Base-by-base conservation (phyloP, 2,113 vertebrate genomes). In the rabbit (Oryctolagus cuniculus) region DNA sequence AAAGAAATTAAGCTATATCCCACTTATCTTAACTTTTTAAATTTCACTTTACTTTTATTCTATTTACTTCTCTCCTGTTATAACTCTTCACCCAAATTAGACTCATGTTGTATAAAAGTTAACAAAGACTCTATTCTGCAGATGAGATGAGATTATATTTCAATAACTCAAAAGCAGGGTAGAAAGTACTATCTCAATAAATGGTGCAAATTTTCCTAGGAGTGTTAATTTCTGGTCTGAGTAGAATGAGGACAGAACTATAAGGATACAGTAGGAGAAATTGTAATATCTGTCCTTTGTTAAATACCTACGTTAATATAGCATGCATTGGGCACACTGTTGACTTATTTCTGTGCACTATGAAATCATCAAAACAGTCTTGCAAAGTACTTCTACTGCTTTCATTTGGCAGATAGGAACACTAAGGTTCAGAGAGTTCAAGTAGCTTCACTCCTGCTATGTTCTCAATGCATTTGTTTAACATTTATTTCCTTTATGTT, bases 361-460 rank as follows among this genome's bases (percentile, higher is more conserved):
- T 49, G 19, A 64, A 81, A 22, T 80, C 44, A 58, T n/a, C 2
- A 16, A 61, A 53, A 85, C 16, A 51, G 2, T 91, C 6, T 44
- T 87, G 6, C 6, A 53, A 84, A 67, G 61, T 90, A 53, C 36
- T 90, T 17, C 6, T 69, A 5, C 27, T 49, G 29, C 27, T 74
- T 10, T 87, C 38, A 81, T 78, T 87, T 73, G 58, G 89, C 87
- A 91, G 19, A 58, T 66, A 83, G 12, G 16, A 95, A 80, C 81
- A 38, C 63, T n/a, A 21, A 87, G 4, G 1, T 58, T 64, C 19
- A 29, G 22, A 74, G 19, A 89, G 27, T 92, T 80, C 29, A 36
- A 75, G 21, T 77, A 5, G 74, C 13, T 29, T 27, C 34, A 27
- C 4, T 79, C 21, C 36, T 96, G 25, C 6, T 72, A 1, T 6